Evolutionary conservation across 2,113 vertebrate species (phyloP).

Genomic region (Phycodurus eques): DNA sequence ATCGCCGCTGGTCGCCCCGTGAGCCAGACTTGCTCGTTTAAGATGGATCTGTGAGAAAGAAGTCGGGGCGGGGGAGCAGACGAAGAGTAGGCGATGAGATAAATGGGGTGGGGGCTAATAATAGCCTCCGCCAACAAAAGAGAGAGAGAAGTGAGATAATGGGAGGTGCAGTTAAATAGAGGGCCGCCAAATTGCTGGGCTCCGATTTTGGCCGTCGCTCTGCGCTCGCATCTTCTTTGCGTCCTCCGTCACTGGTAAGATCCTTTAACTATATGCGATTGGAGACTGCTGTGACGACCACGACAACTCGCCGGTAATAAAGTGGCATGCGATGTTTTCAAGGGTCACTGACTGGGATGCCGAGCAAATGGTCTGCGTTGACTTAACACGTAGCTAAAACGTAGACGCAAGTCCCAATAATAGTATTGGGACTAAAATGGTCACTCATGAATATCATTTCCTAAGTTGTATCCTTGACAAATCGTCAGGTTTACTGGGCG

Average conservation of each 20-base stretch:
- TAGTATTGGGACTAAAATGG: background rate
- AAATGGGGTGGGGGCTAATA: slow-evolving; percentile 57
- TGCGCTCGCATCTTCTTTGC: slow-evolving; percentile 11
- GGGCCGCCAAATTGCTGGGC: slow-evolving; percentile 18
- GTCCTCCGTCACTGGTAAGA: slow-evolving; percentile 51
- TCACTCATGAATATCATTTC: background rate
- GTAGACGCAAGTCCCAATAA: background rate
- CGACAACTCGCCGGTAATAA: background rate
- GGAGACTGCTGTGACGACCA: background rate
- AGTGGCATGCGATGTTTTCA: background rate
- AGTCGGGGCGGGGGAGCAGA: slow-evolving; percentile 18
- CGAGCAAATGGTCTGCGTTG: background rate
- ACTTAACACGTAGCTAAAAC: background rate
- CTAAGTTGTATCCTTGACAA: background rate
- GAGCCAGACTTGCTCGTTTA: slow-evolving; percentile 16
- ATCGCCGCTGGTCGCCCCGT: background rate
- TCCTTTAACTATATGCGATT: background rate
- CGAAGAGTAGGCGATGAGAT: slow-evolving; percentile 29
- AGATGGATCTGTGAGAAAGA: slow-evolving; percentile 34
- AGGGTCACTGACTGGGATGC: too few species aligned
- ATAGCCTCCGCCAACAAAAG: slow-evolving; percentile 66
- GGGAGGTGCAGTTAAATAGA: slow-evolving; percentile 66
- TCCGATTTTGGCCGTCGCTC: slow-evolving; percentile 25
- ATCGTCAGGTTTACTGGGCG: background rate
- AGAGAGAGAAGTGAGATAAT: slow-evolving; percentile 46